A percentile compares a stretch with the other conserved stretches of the same genome.
Conservation (phyloP, 2,888 invertebrate species). For the Tridacna crocea region DNA sequence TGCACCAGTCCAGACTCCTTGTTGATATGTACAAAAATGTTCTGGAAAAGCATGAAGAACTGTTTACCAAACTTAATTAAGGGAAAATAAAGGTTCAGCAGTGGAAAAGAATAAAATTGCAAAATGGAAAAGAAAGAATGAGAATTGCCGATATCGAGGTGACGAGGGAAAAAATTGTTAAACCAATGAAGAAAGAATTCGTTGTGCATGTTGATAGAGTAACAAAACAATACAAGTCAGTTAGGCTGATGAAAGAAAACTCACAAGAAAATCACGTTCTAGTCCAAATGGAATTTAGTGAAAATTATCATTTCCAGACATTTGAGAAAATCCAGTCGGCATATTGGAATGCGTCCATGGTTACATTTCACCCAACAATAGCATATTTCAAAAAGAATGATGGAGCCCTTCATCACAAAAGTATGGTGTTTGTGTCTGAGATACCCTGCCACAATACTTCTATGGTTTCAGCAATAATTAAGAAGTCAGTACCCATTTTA, state of each 20-base stretch:
- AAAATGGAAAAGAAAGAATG: conserved; percentile 31
- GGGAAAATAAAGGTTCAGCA: conserved; percentile 22
- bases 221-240: conserved; percentile 7
- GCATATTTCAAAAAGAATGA: conserved; percentile 32
- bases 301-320: conserved; percentile 55
- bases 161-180: conserved; percentile 66
- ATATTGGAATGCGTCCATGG: conserved; percentile 40
- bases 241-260: conserved; percentile 14
- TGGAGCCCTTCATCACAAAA: conserved; percentile 35
- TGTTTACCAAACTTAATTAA: background rate
- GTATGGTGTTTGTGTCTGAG: conserved; percentile 51
- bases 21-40: conserved; percentile 24
- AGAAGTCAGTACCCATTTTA: conserved; percentile 23
- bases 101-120: conserved; percentile 37
- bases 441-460: conserved; percentile 45
- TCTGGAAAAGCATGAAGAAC: background rate
- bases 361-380: conserved; percentile 54
- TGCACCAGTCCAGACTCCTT: conserved; percentile 49
- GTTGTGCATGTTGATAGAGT: conserved; percentile 3
- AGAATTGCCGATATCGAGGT: conserved; percentile 20
- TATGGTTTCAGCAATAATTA: conserved; percentile 37
- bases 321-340: conserved; percentile 53
- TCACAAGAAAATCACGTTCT: background rate
- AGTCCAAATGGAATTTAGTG: conserved; percentile 47
- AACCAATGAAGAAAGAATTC: conserved; percentile 80